phyloP scores from a whole-genome alignment of 2,113 vertebrate species.

The Xiphophorus couchianus region DNA sequence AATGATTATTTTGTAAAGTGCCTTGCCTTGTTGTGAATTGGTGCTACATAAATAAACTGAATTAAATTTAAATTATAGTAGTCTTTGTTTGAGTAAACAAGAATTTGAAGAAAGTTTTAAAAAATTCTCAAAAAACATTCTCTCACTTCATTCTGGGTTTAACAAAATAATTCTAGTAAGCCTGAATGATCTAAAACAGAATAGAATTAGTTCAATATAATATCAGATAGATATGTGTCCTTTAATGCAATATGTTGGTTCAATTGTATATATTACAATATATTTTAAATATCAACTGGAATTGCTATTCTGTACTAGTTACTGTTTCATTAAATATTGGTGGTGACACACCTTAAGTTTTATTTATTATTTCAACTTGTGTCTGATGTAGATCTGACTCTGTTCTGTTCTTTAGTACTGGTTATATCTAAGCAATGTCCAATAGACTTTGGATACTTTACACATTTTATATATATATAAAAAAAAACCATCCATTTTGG shows the following conservation, averaged over 20 bases:
- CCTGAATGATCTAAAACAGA: no score
- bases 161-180: neutral
- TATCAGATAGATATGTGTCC: no score
- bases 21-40: neutral
- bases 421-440: neutral
- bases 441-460: neutral
- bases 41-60: neutral
- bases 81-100: neutral
- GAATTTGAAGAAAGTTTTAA: neutral
- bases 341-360: neutral
- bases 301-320: neutral
- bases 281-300: neutral
- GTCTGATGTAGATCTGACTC: neutral
- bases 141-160: neutral
- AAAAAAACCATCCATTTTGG: no score
- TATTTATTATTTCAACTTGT: neutral
- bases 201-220: no score
- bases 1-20: neutral
- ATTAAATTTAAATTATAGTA: neutral
- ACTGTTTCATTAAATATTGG: neutral
- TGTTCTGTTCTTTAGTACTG: neutral
- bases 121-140: neutral
- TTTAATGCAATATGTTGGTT: no score
- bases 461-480: no score
- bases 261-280: neutral